A percentile compares a stretch with the other conserved stretches of the same genome.
These are phyloP conservation scores for Acleris holmiana DNA, from an alignment of 2,888 invertebrate genomes.

Conservation along the genomic window DNA sequence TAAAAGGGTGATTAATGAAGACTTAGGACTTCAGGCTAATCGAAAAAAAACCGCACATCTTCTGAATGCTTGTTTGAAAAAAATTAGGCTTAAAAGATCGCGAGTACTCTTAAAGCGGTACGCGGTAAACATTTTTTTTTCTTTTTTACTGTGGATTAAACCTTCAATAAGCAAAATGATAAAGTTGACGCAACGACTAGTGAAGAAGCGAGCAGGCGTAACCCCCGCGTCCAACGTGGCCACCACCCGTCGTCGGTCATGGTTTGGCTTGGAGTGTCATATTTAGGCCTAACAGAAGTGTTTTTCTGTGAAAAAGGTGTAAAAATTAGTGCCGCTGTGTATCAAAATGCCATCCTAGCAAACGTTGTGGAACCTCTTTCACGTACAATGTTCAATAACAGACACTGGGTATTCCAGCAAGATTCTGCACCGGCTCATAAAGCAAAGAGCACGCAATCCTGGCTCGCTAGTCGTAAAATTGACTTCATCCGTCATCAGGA, in stretches of 20 bases:
- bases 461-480: no score
- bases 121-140: conserved; percentile 3
- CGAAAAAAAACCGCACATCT: no score
- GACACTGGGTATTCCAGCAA: no score
- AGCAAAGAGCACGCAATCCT: no score
- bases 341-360: conserved; percentile 1
- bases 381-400: conserved; percentile 6
- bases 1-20: conserved; percentile 6
- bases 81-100: neutral
- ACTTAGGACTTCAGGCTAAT: conserved; percentile 2
- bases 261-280: no score
- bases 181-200: neutral
- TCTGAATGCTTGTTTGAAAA: neutral
- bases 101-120: conserved; percentile 11
- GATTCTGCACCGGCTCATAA: no score
- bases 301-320: no score
- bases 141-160: no score
- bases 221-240: conserved; percentile 5
- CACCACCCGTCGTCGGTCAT: conserved; percentile 10
- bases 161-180: conserved; percentile 3
- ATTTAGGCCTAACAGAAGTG: no score
- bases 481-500: no score
- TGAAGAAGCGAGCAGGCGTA: neutral
- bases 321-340: neutral
- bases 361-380: conserved; percentile 5